Conservation (phyloP, 2,888 invertebrate genomes). For the Tridacna gigas region DNA sequence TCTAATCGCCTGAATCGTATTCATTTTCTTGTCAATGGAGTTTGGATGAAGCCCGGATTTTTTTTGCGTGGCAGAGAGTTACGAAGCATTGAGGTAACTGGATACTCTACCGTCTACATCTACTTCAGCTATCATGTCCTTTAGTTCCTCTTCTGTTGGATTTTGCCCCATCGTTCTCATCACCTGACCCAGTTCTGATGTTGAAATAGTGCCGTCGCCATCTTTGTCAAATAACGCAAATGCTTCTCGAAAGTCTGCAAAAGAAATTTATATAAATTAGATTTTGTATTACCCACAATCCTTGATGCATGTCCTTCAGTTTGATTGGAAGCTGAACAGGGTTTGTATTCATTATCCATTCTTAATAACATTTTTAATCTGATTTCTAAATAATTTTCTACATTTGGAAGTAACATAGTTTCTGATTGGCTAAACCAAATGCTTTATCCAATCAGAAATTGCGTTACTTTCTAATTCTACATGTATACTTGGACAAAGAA, state of each 20-base stretch:
- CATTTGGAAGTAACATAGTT: too few species aligned
- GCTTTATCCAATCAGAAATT: too few species aligned
- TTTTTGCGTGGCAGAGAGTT: too few species aligned
- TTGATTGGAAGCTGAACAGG: not conserved
- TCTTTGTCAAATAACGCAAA: slow-evolving; percentile 20
- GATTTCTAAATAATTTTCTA: too few species aligned
- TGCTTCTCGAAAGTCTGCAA: slow-evolving; percentile 17
- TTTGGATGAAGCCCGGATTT: not conserved
- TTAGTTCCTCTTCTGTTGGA: not conserved
- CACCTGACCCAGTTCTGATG: not conserved
- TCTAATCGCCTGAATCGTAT: too few species aligned
- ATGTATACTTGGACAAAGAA: too few species aligned
- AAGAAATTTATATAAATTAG: not conserved
- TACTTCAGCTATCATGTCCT: slow-evolving; percentile 9
- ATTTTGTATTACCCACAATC: not conserved
- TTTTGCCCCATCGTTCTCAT: not conserved
- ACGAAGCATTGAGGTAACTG: too few species aligned
- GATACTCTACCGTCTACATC: not conserved
- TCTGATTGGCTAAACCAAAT: too few species aligned
- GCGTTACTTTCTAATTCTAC: too few species aligned
- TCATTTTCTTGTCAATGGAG: not conserved
- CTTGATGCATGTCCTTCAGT: not conserved
- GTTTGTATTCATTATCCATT: not conserved
- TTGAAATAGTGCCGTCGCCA: slow-evolving; percentile 9
- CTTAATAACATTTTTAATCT: too few species aligned